Evolutionary conservation across 2,113 vertebrate species (phyloP).

Genomic region (Paramormyrops kingsleyae): DNA sequence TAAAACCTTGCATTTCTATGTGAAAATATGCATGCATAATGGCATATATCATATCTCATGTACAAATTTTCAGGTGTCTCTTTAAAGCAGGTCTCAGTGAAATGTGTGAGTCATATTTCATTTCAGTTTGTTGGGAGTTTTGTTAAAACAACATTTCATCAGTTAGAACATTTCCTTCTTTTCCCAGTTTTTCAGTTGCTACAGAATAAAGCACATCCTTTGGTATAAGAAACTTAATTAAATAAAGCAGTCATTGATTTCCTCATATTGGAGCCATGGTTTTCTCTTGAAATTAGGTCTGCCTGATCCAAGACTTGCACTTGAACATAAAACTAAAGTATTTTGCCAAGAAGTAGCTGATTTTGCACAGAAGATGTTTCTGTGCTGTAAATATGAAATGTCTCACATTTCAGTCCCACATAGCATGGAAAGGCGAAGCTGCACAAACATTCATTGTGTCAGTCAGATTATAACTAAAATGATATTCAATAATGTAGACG

Average conservation of each 20-base stretch:
- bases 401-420: not conserved
- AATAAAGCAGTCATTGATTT: not conserved
- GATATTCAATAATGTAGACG: not conserved
- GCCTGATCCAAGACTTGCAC: not conserved
- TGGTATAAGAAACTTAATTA: not conserved
- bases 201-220: not conserved
- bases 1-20: not conserved
- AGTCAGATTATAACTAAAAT: not conserved
- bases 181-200: not conserved
- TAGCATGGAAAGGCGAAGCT: not conserved
- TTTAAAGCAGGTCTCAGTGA: not conserved
- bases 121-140: not conserved
- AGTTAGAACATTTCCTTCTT: not conserved
- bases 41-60: not conserved
- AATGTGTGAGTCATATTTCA: not conserved
- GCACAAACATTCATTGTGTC: conserved; percentile 6
- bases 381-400: not conserved
- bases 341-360: not conserved
- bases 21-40: not conserved
- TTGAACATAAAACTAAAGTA: not conserved
- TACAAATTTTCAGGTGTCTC: not conserved
- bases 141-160: not conserved
- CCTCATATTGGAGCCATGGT: not conserved
- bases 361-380: not conserved
- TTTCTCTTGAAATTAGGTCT: not conserved